Conservation (phyloP, 2,113 vertebrate species). For the Burhinus oedicnemus region DNA sequence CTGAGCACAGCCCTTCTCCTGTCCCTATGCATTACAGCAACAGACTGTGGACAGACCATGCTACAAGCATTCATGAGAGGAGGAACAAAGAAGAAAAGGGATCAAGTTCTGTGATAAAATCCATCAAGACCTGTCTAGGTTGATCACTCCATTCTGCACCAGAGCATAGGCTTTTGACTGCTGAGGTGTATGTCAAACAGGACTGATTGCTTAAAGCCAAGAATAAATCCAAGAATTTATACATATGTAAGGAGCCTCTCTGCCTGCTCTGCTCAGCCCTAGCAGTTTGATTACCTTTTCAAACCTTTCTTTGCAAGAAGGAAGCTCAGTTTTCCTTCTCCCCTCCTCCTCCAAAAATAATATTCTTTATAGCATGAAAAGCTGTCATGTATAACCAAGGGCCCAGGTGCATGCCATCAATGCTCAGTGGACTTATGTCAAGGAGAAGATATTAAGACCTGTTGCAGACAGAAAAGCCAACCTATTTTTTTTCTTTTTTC, state of each 20-base stretch:
- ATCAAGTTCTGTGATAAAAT: neutral
- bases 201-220: neutral
- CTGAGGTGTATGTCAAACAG: neutral
- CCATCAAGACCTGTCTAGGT: neutral
- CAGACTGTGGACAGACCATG: neutral
- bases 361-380: neutral
- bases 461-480: neutral
- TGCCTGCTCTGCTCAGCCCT: neutral
- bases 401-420: neutral
- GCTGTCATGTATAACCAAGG: neutral
- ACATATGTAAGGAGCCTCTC: neutral
- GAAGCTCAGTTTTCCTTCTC: neutral
- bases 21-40: neutral
- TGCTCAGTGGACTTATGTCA: neutral
- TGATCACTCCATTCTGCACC: neutral
- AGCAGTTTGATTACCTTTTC: neutral
- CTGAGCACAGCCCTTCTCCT: rapidly evolving
- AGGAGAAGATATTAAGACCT: neutral
- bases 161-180: neutral
- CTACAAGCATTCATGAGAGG: neutral
- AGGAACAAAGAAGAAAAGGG: neutral
- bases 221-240: neutral
- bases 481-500: neutral
- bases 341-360: neutral
- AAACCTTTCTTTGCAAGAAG: neutral